phyloP scores from a whole-genome alignment of 2,113 vertebrate species.

The Zeus faber region DNA sequence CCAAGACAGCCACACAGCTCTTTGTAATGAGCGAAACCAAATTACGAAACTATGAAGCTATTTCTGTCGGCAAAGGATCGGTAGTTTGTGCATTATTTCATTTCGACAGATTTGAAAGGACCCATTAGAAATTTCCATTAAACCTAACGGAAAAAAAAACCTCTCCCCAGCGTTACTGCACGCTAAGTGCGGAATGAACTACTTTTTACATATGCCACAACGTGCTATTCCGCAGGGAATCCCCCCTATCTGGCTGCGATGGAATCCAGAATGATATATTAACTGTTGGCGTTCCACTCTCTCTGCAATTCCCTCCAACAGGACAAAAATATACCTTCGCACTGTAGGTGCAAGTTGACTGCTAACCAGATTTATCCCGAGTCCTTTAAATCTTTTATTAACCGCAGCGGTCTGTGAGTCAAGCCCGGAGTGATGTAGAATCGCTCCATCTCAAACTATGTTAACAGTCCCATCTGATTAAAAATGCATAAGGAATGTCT shows the following conservation, averaged over 20 bases:
- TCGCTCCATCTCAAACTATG: conserved; percentile 56
- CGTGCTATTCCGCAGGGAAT: conserved; percentile 63
- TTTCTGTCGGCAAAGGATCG: conserved; percentile 58
- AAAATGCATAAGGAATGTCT: conserved; percentile 73
- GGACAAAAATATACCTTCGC: conserved; percentile 43
- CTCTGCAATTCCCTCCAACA: conserved; percentile 51
- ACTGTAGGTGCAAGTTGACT: conserved; percentile 35
- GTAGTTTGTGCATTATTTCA: conserved; percentile 62
- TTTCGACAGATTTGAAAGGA: conserved; percentile 67
- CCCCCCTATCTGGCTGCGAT: conserved; percentile 46
- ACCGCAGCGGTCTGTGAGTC: conserved; percentile 35
- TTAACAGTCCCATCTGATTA: conserved; percentile 68
- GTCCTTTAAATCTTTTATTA: conserved; percentile 49
- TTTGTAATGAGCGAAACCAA: conserved; percentile 46
- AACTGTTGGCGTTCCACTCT: conserved; percentile 62
- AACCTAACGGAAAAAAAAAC: conserved; percentile 61
- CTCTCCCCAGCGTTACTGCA: conserved; percentile 66
- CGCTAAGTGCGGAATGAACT: conserved; percentile 75
- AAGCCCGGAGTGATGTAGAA: conserved; percentile 44
- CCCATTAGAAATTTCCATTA: conserved; percentile 73
- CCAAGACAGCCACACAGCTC: conserved; percentile 35
- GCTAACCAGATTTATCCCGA: conserved; percentile 38
- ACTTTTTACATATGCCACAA: conserved; percentile 72
- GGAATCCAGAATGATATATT: conserved; percentile 55
- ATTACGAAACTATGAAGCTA: conserved; percentile 62